Evolutionary conservation across 1,140 invertebrate genomes (phyloP).

Genomic region (Zophobas morio): DNA sequence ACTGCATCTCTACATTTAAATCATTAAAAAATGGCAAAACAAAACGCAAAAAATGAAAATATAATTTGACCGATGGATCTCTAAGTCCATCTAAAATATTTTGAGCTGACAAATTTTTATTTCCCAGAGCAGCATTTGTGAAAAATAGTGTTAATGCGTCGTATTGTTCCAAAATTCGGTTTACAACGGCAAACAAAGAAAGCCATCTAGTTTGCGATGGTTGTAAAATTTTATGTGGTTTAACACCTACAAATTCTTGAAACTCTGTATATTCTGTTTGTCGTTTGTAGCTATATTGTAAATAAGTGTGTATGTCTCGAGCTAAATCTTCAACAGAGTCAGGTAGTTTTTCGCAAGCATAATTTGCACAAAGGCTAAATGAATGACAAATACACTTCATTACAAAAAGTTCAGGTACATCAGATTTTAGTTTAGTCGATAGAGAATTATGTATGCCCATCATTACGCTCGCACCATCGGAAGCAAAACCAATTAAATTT

Average conservation of each 20-base stretch:
- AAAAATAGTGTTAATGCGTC: conserved; percentile 50
- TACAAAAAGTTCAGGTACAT: conserved; percentile 45
- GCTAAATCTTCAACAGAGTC: conserved; percentile 55
- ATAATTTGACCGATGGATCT: conserved; percentile 23
- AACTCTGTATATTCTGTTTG: conserved; percentile 55
- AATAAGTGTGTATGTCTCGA: conserved; percentile 58
- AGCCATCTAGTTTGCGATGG: conserved; percentile 57
- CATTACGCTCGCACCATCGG: conserved; percentile 48
- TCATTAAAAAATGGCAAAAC: conserved; percentile 22
- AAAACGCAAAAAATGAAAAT: conserved; percentile 14
- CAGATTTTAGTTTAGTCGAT: conserved; percentile 27
- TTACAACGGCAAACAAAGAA: conserved; percentile 50
- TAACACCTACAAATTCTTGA: conserved; percentile 56
- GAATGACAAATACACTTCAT: conserved; percentile 47
- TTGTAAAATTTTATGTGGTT: conserved; percentile 59
- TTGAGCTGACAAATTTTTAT: not conserved
- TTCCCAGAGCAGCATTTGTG: not conserved
- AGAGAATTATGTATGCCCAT: conserved; percentile 42
- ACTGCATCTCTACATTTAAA: conserved; percentile 28
- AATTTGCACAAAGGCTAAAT: conserved; percentile 54
- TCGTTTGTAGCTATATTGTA: conserved; percentile 52
- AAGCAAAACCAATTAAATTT: conserved; percentile 48
- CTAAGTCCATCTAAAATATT: conserved; percentile 1
- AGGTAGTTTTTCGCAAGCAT: conserved; percentile 60
- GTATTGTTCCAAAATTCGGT: conserved; percentile 53